These are phyloP conservation scores for Hipposideros armiger DNA, from an alignment of 2,113 vertebrate species.

Conservation along the genomic window DNA sequence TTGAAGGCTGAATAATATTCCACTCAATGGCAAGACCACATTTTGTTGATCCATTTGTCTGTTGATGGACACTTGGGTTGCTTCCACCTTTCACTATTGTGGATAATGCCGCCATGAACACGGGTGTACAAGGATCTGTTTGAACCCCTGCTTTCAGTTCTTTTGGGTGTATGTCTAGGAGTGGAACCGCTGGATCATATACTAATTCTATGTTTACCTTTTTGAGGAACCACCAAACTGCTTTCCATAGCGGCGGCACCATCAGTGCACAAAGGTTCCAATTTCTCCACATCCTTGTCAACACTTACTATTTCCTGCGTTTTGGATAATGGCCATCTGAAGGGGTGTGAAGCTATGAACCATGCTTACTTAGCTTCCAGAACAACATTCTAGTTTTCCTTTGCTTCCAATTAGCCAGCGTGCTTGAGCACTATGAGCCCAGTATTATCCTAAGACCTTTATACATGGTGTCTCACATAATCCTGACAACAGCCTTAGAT, in stretches of 20 bases:
- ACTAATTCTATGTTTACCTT: not conserved
- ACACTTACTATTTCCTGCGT: not conserved
- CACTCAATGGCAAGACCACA: not conserved
- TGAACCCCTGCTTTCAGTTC: not conserved
- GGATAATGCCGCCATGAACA: not conserved
- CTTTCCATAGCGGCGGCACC: not conserved
- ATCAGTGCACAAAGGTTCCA: not conserved
- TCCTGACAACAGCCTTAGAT: not conserved
- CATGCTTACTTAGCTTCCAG: not conserved
- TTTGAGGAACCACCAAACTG: not conserved
- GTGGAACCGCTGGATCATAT: not conserved
- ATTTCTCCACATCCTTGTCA: not conserved
- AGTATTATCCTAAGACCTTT: not conserved
- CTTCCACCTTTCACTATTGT: not conserved
- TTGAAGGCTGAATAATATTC: not conserved
- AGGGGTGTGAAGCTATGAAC: not conserved
- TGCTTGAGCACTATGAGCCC: not conserved
- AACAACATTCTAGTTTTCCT: not conserved
- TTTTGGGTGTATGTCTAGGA: not conserved
- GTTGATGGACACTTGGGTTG: not conserved
- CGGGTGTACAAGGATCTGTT: not conserved
- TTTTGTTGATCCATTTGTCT: not conserved
- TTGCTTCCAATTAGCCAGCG: not conserved
- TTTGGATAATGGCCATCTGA: not conserved
- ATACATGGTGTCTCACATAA: not conserved